Base-by-base conservation (phyloP, 2,113 vertebrate species). In the Xyrauchen texanus region DNA sequence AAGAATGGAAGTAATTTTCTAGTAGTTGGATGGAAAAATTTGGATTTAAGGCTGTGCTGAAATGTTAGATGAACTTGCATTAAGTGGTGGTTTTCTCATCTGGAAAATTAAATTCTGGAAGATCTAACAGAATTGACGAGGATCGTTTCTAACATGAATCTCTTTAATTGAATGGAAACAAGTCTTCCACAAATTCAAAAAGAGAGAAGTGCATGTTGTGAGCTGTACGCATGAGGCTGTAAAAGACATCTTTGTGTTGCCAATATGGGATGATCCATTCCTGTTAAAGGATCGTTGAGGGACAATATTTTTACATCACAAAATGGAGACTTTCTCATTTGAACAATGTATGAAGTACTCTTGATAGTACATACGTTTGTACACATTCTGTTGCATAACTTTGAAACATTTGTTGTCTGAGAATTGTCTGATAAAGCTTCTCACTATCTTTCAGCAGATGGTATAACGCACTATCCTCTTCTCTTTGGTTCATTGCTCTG, bases 401-500 rank as follows among this genome's bases (percentile, higher is more conserved):
- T 70, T 70, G 7, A 52, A 65, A 67, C 75, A 65, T 77, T 66
- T 73, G 57, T 67, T 63, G 62, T 65, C 68, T 61, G 76, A 66
- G 53, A 82, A 83, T 82, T 63, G 78, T 83, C 85, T 80, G 9
- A 62, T 76, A 77, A 82, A 62, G 16, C 53, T 78, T 79, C 72
- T 81, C 46, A 51, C 78, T 66, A 77, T 76, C 81, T 79, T 69
- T 49, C 58, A 82, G 64, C 88, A 91, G 89, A 89, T 85, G 87
- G 88, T 65, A 79, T 64, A 67, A n/a, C n/a, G n/a, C n/a, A 73
- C 78, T 79, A 52, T 42, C 65, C 78, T 82, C 88, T 85, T 83
- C 65, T 76, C 62, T 85, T 90, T 80, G 51, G 0, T 86, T 88
- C 86, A 89, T 87, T 88, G 85, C 84, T 73, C 88, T 86, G 89